phyloP scores from a whole-genome alignment of 2,797 vertebrate species.

The Phataginus tetradactyla region DNA sequence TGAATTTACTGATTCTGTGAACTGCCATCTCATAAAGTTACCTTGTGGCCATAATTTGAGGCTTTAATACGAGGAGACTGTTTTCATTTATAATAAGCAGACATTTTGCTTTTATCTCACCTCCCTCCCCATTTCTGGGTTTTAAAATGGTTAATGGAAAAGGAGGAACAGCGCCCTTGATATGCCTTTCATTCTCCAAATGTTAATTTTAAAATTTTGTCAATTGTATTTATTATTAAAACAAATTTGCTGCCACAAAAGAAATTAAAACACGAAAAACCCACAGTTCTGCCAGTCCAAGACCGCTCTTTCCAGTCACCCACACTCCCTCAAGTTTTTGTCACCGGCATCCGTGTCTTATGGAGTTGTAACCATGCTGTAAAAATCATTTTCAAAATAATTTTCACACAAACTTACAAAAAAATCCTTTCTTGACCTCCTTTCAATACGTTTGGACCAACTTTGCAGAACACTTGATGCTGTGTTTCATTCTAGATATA shows the following conservation, averaged over 20 bases:
- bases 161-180: slow-evolving; percentile 54
- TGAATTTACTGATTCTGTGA: slow-evolving; percentile 84
- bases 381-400: background rate
- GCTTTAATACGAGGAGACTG: slow-evolving; percentile 79
- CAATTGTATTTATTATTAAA: slow-evolving; percentile 63
- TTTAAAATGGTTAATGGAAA: background rate
- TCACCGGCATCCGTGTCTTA: background rate
- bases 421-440: background rate
- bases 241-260: slow-evolving; percentile 51
- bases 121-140: slow-evolving; percentile 41
- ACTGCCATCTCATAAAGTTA: slow-evolving; percentile 78
- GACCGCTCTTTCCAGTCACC: background rate
- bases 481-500: background rate
- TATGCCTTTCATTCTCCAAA: slow-evolving; percentile 52
- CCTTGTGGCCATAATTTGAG: slow-evolving; percentile 81
- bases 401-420: background rate
- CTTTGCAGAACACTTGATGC: background rate
- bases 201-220: slow-evolving; percentile 61
- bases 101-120: slow-evolving; percentile 56
- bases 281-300: background rate
- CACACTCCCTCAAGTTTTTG: background rate
- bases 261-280: slow-evolving; percentile 30
- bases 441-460: background rate
- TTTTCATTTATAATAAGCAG: slow-evolving; percentile 76
- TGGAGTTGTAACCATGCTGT: background rate